These are phyloP conservation scores for Cassiopea andromeda DNA, from an alignment of 30 jellyfish, hydroid and myxozoan genomes.

Conservation along the genomic window DNA sequence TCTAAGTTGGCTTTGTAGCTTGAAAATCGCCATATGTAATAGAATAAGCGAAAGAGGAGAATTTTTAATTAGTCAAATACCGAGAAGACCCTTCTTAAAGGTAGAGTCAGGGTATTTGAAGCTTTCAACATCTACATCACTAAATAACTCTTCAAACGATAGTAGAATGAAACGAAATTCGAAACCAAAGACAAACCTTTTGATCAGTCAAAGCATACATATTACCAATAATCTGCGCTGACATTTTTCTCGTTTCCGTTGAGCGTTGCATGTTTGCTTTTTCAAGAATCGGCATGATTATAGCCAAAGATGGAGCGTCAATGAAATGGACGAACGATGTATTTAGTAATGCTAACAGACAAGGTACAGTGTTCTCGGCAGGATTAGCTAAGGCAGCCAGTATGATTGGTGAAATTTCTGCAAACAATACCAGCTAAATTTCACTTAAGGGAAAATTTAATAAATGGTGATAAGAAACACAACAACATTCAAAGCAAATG, in stretches of 20 bases:
- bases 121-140: too few species aligned
- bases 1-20: too few species aligned
- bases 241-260: constrained; percentile 98
- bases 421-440: neutral
- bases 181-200: constrained; percentile 57
- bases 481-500: too few species aligned
- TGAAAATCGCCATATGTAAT: too few species aligned
- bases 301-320: constrained; percentile 98
- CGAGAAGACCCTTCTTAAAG: too few species aligned
- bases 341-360: constrained; percentile 89
- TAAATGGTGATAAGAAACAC: neutral
- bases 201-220: constrained; percentile 98
- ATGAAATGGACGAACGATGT: constrained; percentile 96
- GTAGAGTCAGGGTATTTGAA: too few species aligned
- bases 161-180: too few species aligned
- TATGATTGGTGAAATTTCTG: constrained; percentile 90
- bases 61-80: too few species aligned
- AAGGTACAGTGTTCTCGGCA: constrained; percentile 86
- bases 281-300: constrained; percentile 96
- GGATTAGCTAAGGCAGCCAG: constrained; percentile 97
- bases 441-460: neutral
- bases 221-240: constrained; percentile 98
- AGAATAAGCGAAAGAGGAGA: too few species aligned
- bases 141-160: too few species aligned
- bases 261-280: constrained; percentile 90